These are phyloP conservation scores for Charina bottae DNA, from an alignment of 2,113 vertebrate genomes.

Conservation along the genomic window DNA sequence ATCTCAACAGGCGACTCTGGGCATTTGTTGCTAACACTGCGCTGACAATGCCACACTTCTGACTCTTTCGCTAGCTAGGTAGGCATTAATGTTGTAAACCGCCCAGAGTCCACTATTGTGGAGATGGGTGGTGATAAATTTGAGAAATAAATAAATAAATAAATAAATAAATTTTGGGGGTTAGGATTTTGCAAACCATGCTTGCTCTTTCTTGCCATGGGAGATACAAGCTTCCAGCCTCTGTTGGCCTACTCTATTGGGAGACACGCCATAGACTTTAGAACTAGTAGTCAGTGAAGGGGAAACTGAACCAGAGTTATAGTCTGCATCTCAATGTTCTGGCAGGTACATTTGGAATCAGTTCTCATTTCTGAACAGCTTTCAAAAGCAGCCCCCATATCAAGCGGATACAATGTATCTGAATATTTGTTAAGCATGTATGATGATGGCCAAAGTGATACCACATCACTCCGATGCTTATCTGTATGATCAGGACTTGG, in stretches of 20 bases:
- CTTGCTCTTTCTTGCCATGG: not conserved
- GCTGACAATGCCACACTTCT: not conserved
- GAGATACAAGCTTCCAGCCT: not conserved
- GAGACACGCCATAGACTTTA: not conserved
- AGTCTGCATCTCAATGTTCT: not conserved
- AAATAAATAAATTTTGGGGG: too few species aligned
- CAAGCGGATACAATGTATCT: not conserved
- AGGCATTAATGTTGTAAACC: too few species aligned
- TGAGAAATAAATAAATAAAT: too few species aligned
- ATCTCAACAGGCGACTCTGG: too few species aligned
- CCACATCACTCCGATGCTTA: not conserved
- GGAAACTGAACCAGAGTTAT: not conserved
- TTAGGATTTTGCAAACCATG: not conserved
- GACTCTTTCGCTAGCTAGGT: not conserved
- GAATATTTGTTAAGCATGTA: not conserved
- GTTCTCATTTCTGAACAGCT: not conserved
- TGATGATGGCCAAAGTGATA: not conserved
- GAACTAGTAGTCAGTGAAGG: not conserved
- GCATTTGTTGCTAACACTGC: not conserved
- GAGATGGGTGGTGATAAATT: too few species aligned
- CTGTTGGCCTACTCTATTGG: not conserved
- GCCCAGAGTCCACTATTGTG: too few species aligned
- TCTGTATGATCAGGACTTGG: not conserved
- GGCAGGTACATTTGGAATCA: not conserved
- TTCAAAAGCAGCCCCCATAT: not conserved